Evolutionary conservation across 2,888 invertebrate genomes (phyloP), one percentile per base, ranked within the genome.

Genomic region (Laothoe populi): DNA sequence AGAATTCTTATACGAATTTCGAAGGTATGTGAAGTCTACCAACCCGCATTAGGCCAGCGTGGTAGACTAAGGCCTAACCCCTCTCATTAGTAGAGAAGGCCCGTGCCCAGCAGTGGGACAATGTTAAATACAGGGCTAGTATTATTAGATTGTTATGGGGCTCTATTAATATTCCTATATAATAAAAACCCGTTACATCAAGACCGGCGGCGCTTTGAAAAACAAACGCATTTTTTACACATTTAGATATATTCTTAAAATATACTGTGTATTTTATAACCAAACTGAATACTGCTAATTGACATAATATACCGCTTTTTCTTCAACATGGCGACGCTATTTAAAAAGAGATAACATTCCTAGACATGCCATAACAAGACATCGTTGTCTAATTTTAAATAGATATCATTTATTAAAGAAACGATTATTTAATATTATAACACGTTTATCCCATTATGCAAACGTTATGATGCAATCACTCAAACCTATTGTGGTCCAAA

Each of bases 381-480:
- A 16, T 49, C 16, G 26, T 2, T 49, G 31, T 31, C 48, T 48
- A 42, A 60, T 40, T 40, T 38, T 8, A 40, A 60, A 60, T 49
- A 38, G 16, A 7, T 7, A 60, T 16, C 24, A 24, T 57, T 61
- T 61, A 13, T 26, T 21, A 19, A 53, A 35, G 45, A 57, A 35
- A 57, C 10, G 13, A 19, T 26, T 38, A 35, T 60, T 24, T 19
- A 35, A 45, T 44, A 26, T 23, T 38, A 59, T 42, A 63, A 59
- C 62, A 63, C 45, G 46, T 45, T 61, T 44, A 61, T 57, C 57
- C 57, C 26, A 63, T 63, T 63, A 60, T 60, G 45, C 60, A 60
- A 60, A 63, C 38, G 45, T 19, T 63, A 46, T 53, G 45, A 38
- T 60, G 45, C 59, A 53, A 63, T 53, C 19, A 53, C 44, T 59